Evolutionary conservation across 2,888 invertebrate genomes (phyloP), one percentile per base, ranked within the genome.

Genomic region (Abrostola triplasia): DNA sequence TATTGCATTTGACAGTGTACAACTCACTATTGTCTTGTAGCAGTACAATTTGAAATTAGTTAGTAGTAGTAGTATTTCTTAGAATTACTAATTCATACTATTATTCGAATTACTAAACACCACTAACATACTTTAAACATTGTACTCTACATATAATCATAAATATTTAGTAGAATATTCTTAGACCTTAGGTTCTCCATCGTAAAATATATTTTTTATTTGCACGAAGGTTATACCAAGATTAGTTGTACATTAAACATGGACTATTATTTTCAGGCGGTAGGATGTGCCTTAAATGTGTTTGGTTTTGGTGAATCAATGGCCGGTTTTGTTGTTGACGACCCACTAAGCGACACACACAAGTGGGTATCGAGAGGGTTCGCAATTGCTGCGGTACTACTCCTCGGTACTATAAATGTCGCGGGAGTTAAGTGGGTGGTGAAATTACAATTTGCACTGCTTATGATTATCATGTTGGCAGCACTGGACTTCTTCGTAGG

Each of bases 341-440:
- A 96, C 61, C 70, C 70, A 40, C 70, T 73, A 5, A 79, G 79
- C 65, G 79, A 79, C 24, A 64, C 76, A 7, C 96, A 96, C 65
- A 95, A 95, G 67, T 98, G 98, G 97, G 97, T 98, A 7, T 97
- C 98, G 53, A 95, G 98, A 82, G 97, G 97, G 5, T 98, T 99
- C 88, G 99, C 98, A 8, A 96, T 98, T 59, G 96, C 97, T 6
- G 98, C 99, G 51, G 97, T 99, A 1, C 91, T 99, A 51, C 92
- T 98, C 42, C 95, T 99, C 13, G 97, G 98, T 60, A 96, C 97
- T 69, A 98, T 99, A 77, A 99, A 99, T 93, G 95, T 99, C 48
- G 99, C 99, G 36, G 99, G 99, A 47, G 99, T 99, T 0, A 99
- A 99, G 89, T 99, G 99, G 99, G 99, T 99, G 36, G 97, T 99